Base-by-base conservation (phyloP, 2,113 vertebrate species). In the Gymnocephalus cernua region DNA sequence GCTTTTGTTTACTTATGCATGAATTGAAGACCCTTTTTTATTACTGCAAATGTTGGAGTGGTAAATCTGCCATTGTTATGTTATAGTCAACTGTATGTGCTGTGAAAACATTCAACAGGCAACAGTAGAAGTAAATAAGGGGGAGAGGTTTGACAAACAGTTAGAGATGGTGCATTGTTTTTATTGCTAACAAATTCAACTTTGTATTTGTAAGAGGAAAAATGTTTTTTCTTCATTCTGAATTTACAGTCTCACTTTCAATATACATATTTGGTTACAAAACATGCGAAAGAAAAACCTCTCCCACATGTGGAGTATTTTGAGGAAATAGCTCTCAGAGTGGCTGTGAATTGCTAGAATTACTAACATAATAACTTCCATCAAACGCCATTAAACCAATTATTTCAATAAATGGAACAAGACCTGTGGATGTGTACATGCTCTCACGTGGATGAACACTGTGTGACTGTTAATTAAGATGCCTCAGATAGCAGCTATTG, bases 391-490 rank as follows among this genome's bases (percentile, higher is more conserved):
- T 83, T 85, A 78, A 85, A 81, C 41, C 50, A 71, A 50, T 69
- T 56, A 47, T 64, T 81, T 67, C 45, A 66, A 29, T 80, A 84
- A 86, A 58, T 44, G 67, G 75, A 74, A 84, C 23, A 56, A 65
- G 68, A 82, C 65, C 47, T 67, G 70, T 67, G 56, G 70, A 80
- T 56, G n/a, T 74, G 67, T 61, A 2, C 38, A 29, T 3, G 13
- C 57, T n/a, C 50, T 78, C 82, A 86, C 50, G n/a, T 81, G 81
- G 78, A 83, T 61, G 70, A 61, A 80, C 59, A 47, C 58, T 79
- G 79, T 86, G 76, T 53, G 67, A 74, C 59, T 76, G 74, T 84
- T 92, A 89, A 93, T 93, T 93, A 94, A 91, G 86, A 92, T 68
- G 65, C 61, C 6, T 89, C 44, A 72, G 89, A 91, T 88, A 85